Conservation (phyloP, 2,888 invertebrate species). For the Helleia helle region DNA sequence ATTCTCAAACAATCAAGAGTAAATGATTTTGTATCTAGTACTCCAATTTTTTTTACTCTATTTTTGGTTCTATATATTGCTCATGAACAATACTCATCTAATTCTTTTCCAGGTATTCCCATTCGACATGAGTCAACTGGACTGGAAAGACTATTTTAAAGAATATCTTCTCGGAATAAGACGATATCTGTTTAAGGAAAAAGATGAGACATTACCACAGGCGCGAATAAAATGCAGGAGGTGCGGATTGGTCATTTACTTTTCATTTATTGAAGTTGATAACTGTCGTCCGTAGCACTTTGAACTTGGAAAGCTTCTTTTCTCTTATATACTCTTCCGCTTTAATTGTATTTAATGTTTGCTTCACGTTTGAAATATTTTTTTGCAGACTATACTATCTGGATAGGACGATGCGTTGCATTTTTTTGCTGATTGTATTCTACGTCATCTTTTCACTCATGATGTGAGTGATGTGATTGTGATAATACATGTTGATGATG, state of each 20-base stretch:
- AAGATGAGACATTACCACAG: conserved; percentile 76
- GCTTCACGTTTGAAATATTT: conserved; percentile 13
- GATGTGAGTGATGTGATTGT: neutral
- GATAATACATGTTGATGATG: no score
- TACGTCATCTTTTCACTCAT: conserved; percentile 27
- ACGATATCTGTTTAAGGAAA: conserved; percentile 84
- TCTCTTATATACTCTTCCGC: neutral
- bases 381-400: conserved; percentile 70
- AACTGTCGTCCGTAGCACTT: no score
- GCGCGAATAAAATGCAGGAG: conserved; percentile 60
- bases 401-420: conserved; percentile 54
- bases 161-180: conserved; percentile 83
- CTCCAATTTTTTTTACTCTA: neutral
- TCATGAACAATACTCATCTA: neutral
- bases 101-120: conserved; percentile 71
- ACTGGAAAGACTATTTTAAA: conserved; percentile 82
- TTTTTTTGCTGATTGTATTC: conserved; percentile 42
- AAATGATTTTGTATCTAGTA: neutral
- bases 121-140: conserved; percentile 80
- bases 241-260: neutral
- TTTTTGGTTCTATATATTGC: neutral
- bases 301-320: no score
- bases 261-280: no score
- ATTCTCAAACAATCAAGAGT: no score
- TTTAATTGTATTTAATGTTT: neutral